A percentile compares a stretch with the other conserved stretches of the same genome.
phyloP scores from a whole-genome alignment of 23 tunicate genomes.

The Ascidia mentula region DNA sequence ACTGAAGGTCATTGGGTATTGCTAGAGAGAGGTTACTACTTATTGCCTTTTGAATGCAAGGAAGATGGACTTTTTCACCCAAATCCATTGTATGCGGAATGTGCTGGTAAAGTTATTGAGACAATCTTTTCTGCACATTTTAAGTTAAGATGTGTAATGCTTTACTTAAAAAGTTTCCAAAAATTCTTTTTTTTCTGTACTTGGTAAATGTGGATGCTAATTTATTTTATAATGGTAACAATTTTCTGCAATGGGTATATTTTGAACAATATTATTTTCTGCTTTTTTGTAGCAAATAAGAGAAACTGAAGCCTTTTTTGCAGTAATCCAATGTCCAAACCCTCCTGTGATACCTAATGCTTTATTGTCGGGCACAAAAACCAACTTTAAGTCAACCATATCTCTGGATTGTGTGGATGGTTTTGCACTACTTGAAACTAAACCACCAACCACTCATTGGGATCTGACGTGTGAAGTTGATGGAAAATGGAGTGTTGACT shows the following conservation, averaged over 20 bases:
- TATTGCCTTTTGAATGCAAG: slow-evolving; percentile 40
- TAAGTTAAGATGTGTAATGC: no score
- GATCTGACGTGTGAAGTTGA: slow-evolving; percentile 22
- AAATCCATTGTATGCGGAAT: slow-evolving; percentile 36
- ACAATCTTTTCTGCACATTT: no score
- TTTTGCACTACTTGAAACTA: slow-evolving; percentile 10
- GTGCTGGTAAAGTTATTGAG: slow-evolving; percentile 53
- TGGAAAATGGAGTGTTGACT: slow-evolving; percentile 50
- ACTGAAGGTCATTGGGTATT: slow-evolving; percentile 68
- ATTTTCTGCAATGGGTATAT: no score
- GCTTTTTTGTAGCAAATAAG: no score
- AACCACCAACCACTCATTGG: slow-evolving; percentile 28
- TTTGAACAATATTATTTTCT: no score
- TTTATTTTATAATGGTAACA: no score
- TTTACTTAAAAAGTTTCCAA: no score
- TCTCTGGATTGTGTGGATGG: slow-evolving; percentile 50
- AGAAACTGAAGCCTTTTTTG: neutral
- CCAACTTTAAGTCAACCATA: slow-evolving; percentile 7
- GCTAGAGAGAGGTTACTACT: slow-evolving; percentile 19
- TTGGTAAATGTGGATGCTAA: no score
- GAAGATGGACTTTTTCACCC: slow-evolving; percentile 48
- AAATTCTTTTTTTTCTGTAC: no score
- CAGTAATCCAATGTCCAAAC: slow-evolving; percentile 59
- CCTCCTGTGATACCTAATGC: slow-evolving; percentile 38
- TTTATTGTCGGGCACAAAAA: slow-evolving; percentile 1